A percentile compares a stretch with the other conserved stretches of the same genome.
phyloP scores from a whole-genome alignment of 2,888 invertebrate genomes.

The Oscheius sp. region DNA sequence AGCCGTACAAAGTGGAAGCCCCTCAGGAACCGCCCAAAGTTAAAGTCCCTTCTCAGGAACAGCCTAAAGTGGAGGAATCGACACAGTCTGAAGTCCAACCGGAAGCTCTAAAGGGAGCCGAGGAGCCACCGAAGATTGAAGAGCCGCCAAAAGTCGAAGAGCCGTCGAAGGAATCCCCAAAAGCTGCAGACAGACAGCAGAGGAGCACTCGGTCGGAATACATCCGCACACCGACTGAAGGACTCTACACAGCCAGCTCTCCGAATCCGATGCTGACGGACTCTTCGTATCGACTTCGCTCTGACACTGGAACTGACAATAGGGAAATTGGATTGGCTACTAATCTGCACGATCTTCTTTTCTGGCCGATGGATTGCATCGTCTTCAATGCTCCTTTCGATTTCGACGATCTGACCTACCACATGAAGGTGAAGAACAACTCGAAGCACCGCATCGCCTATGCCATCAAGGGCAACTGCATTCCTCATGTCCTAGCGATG shows the following conservation, averaged over 20 bases:
- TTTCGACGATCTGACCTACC: slow-evolving; percentile 9
- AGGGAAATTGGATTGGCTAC: slow-evolving; percentile 1
- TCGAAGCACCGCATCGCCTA: not conserved
- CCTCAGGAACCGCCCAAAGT: not conserved
- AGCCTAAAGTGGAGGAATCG: not conserved
- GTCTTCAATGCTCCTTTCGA: slow-evolving; percentile 17
- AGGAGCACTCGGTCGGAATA: too few relatives aligned
- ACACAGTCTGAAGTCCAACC: not conserved
- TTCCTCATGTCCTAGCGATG: slow-evolving; percentile 35
- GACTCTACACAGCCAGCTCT: not conserved
- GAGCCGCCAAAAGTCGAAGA: not conserved
- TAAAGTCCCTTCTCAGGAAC: not conserved
- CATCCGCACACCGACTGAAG: not conserved
- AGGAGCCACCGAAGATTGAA: not conserved
- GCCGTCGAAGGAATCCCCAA: too few relatives aligned
- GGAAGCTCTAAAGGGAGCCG: not conserved
- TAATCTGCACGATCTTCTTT: slow-evolving; percentile 8
- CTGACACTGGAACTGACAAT: not conserved
- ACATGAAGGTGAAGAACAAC: slow-evolving; percentile 11
- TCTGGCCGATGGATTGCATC: not conserved
- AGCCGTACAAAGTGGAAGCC: not conserved
- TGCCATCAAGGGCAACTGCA: slow-evolving; percentile 19
- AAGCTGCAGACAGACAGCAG: too few relatives aligned
- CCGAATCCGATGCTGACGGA: slow-evolving; percentile 19
- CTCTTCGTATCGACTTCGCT: not conserved